Percentiles rank a stretch among this genome's conserved stretches.
phyloP scores from a whole-genome alignment of 2,113 vertebrate genomes.

The Alouatta palliata region DNA sequence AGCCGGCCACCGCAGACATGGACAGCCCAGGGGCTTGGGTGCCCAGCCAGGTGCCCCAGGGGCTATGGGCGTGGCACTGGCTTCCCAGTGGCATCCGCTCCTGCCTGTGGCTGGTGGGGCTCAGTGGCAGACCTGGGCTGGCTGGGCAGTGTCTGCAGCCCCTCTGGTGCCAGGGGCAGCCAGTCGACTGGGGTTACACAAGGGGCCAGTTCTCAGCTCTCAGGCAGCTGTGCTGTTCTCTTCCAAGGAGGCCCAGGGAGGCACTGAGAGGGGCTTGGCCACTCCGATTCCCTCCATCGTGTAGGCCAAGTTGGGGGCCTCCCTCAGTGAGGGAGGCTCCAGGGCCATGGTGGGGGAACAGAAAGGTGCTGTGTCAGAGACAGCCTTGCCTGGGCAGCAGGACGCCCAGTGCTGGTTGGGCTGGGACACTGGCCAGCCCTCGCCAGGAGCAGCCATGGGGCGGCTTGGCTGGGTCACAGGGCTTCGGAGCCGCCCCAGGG shows the following conservation, averaged over 20 bases:
- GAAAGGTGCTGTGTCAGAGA: rapidly evolving
- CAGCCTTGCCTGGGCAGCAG: background rate
- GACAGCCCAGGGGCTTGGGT: background rate
- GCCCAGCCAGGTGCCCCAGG: too few relatives aligned
- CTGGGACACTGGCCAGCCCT: background rate
- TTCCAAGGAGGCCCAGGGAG: background rate
- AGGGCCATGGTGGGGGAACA: rapidly evolving
- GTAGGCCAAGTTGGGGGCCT: background rate
- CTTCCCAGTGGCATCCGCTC: background rate
- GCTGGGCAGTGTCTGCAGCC: background rate
- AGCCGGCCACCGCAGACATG: too few relatives aligned
- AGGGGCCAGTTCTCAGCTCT: background rate
- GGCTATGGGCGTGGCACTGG: too few relatives aligned
- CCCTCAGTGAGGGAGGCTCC: background rate
- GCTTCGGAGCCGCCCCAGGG: background rate
- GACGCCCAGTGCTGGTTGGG: background rate
- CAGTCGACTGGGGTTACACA: background rate
- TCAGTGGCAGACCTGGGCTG: background rate
- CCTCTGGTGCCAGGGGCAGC: background rate
- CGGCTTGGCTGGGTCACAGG: background rate
- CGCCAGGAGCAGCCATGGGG: background rate
- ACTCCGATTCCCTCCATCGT: background rate
- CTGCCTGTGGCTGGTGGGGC: background rate
- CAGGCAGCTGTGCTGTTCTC: background rate
- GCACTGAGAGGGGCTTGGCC: background rate